These are phyloP conservation scores for Trididemnum miniatum DNA, from an alignment of 23 tunicate genomes.

Conservation along the genomic window DNA sequence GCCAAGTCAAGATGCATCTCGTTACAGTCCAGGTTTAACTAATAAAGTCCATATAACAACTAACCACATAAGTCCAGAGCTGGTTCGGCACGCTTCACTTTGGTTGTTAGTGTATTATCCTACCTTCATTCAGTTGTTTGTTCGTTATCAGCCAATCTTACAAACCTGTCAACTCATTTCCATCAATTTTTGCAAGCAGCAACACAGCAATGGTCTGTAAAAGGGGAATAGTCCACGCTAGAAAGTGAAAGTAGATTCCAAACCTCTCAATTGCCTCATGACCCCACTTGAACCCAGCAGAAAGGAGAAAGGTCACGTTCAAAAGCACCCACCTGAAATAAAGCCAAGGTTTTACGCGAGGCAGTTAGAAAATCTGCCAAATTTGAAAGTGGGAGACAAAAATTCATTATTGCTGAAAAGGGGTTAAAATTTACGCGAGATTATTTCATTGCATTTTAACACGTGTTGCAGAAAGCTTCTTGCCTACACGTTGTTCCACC, in stretches of 20 bases:
- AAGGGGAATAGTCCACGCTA: slow-evolving; percentile 76
- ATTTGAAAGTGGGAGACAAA: background rate
- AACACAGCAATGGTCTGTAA: slow-evolving; percentile 64
- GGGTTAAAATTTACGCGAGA: background rate
- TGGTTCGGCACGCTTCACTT: too few species aligned
- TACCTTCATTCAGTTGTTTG: too few species aligned
- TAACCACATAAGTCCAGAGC: too few species aligned
- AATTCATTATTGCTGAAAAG: background rate
- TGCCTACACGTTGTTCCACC: too few species aligned
- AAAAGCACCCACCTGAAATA: slow-evolving; percentile 83
- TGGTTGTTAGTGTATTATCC: too few species aligned
- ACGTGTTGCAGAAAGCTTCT: too few species aligned
- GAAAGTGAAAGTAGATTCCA: slow-evolving; percentile 71
- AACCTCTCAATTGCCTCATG: slow-evolving; percentile 78
- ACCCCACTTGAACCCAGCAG: slow-evolving; percentile 90
- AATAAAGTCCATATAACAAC: too few species aligned
- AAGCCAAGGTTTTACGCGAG: too few species aligned
- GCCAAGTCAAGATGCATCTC: too few species aligned
- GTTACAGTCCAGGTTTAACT: too few species aligned
- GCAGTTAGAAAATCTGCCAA: background rate
- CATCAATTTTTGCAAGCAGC: slow-evolving; percentile 66
- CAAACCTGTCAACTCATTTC: slow-evolving; percentile 86
- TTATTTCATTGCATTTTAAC: background rate
- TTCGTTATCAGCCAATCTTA: too few species aligned
- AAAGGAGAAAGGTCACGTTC: slow-evolving; percentile 71